phyloP scores from a whole-genome alignment of 2,888 invertebrate species.

The Ellobium chinense region DNA sequence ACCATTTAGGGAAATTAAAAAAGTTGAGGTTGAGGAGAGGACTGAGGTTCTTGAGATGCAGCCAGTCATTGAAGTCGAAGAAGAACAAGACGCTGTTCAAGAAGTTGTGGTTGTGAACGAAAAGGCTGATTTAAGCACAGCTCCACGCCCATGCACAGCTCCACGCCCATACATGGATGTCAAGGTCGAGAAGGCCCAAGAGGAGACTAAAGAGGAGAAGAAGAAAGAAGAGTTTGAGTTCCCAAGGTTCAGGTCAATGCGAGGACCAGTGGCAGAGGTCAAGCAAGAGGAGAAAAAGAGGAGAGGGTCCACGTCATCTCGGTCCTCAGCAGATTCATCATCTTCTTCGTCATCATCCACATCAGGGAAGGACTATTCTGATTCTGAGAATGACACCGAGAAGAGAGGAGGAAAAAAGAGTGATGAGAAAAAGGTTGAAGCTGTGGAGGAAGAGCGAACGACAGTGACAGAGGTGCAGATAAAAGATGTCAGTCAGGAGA shows the following conservation, averaged over 20 bases:
- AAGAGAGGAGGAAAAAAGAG: not conserved
- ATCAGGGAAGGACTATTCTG: not conserved
- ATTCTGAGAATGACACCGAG: not conserved
- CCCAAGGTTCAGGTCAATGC: not conserved
- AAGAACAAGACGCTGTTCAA: not conserved
- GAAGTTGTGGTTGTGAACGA: not conserved
- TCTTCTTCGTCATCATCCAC: conserved; percentile 17
- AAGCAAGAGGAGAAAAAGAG: not conserved
- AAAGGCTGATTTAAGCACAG: not conserved
- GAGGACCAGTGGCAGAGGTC: not conserved
- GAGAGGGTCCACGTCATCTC: not conserved
- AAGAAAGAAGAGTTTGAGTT: not conserved
- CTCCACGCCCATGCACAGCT: not conserved
- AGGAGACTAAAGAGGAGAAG: not conserved
- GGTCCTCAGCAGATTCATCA: not conserved
- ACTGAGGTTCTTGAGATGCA: no score
- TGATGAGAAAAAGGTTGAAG: not conserved
- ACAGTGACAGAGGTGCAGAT: not conserved
- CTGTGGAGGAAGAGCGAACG: not conserved
- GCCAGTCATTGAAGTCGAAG: no score
- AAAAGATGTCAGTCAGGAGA: not conserved
- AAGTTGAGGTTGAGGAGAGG: no score
- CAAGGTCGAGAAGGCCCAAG: not conserved
- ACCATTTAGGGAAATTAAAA: no score
- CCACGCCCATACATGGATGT: not conserved